Base-by-base conservation (phyloP, 1,140 invertebrate species). In the Pseudomyrmex dendroicus region DNA sequence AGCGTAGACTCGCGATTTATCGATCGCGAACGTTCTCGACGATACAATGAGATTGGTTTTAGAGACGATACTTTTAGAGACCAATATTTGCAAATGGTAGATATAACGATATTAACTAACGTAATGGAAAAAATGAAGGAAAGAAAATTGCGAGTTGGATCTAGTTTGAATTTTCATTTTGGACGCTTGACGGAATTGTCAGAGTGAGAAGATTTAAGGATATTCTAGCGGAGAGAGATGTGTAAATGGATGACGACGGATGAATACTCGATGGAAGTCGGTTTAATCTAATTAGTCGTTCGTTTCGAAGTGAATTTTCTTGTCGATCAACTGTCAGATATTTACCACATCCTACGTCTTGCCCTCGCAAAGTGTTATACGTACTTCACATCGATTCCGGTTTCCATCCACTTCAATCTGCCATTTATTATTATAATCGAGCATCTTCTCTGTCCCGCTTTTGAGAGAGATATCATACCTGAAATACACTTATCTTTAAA, bases 1-100 rank as follows among this genome's bases (percentile, higher is more conserved):
- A 46, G 56, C 56, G 50, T 64, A 83, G 35, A 17, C 52, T 86
- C 2, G 17, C 2, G 25, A 87, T 83, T 87, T 77, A 86, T 86
- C 63, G 78, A 35, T 15, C 22, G 46, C 20, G n/a, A 22, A 57
- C 54, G 35, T 35, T 35, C 35, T 35, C 5, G 35, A 35, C 35
- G 35, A 57, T 7, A 17, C 44, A 44, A 52, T 44, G 59, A 44
- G 59, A 44, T 25, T 62, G 17, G 20, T 8, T 25, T 22, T 13
- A 54, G 1, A 44, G 10, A 44, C 10, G 52, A 22, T 50, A 13
- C 57, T 22, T 76, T 64, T 76, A 54, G 12, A 52, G 17, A 66
- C 4, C 15, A 76, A 67, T 67, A 56, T 57, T 44, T 54, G 44
- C 0, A 35, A 35, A 35, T 35, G 35, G 35, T 35, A 35, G 4